Percentiles rank a stretch among this genome's conserved stretches.
These are phyloP conservation scores for Lordiphosa stackelbergi DNA, from an alignment of 1,140 invertebrate genomes.

Conservation along the genomic window DNA sequence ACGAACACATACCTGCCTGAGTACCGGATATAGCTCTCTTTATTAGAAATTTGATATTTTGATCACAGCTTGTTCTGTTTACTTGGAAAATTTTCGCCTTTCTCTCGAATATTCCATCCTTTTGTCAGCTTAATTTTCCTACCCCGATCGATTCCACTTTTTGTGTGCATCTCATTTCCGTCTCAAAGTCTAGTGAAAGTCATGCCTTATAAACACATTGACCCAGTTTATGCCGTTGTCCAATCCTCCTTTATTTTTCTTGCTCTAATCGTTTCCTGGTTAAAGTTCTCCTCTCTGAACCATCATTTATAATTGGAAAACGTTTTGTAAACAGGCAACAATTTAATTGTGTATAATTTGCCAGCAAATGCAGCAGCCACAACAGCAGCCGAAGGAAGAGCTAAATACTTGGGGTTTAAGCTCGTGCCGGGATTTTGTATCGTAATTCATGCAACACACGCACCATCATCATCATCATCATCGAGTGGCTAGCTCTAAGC, in stretches of 20 bases:
- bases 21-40: too few relatives aligned
- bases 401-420: constrained; percentile 4
- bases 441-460: constrained; percentile 7
- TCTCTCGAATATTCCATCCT: too few relatives aligned
- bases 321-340: constrained; percentile 24
- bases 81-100: too few relatives aligned
- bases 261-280: constrained; percentile 14
- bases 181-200: constrained; percentile 8
- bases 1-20: too few relatives aligned
- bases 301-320: constrained; percentile 12
- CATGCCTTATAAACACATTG: constrained; percentile 14
- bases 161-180: constrained; percentile 1
- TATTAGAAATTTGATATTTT: too few relatives aligned
- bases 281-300: constrained; percentile 3
- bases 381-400: constrained; percentile 3
- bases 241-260: constrained; percentile 4
- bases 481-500: constrained; percentile 1
- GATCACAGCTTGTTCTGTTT: too few relatives aligned
- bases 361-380: constrained; percentile 4
- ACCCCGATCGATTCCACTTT: not conserved
- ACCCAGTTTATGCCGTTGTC: constrained; percentile 6
- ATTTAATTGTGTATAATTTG: constrained; percentile 14
- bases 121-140: too few relatives aligned
- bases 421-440: too few relatives aligned
- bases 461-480: not conserved